Base-by-base conservation (phyloP, 2,113 vertebrate species). In the Heteronetta atricapilla region DNA sequence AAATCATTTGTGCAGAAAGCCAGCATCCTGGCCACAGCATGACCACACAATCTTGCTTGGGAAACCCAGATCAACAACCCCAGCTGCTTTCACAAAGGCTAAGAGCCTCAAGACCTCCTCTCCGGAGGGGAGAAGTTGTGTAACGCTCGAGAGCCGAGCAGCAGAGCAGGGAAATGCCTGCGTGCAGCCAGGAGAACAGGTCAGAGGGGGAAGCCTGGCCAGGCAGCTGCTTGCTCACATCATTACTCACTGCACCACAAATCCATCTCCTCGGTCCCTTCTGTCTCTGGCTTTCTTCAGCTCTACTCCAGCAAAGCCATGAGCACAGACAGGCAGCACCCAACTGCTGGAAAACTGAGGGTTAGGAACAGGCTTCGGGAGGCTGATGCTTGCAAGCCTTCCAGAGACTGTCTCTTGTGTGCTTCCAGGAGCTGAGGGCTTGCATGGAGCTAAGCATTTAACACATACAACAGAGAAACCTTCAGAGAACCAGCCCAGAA, bases 211-310 rank as follows among this genome's bases (percentile, higher is more conserved):
- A 78, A 93, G 89, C 59, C 63, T 8, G 29, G 94, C 85, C 93
- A 88, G 82, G 88, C 95, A 93, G 89, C 93, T 83, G 89, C 93
- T 90, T 85, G 87, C 67, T 82, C 94, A 56, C 86, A 58, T 68
- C 80, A 31, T 95, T 95, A 88, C 76, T 97, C 86, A 90, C 64
- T 40, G 20, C 80, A 60, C 80, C 9, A 2, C 77, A 69, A 82
- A 90, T 28, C 82, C 87, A 70, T 42, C 79, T 90, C 64, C 75
- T 34, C 2, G 0, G 22, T 81, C 50, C 42, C 79, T 63, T 8
- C 21, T 14, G 28, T 4, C 26, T 11, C 52, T 73, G 59, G 2
- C 62, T 83, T 83, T 38, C 75, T 70, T 28, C 58, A 78, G 58
- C 26, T 66, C 2, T 70, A 77, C 70, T 29, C 73, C 60, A 94